phyloP scores from a whole-genome alignment of 2,888 invertebrate genomes.

The Empis livida region DNA sequence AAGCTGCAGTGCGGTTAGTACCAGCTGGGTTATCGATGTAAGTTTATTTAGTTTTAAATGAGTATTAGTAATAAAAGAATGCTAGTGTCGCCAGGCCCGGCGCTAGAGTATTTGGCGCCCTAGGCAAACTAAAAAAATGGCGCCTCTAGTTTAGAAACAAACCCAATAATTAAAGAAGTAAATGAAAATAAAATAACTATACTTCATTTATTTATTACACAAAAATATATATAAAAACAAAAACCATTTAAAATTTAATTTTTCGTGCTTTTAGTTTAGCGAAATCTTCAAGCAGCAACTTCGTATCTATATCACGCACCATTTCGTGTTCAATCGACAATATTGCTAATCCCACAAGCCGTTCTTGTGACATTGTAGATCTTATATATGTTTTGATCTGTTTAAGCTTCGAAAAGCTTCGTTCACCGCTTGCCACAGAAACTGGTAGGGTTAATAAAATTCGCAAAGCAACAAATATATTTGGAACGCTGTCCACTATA shows the following conservation, averaged over 20 bases:
- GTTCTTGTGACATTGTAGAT: conserved; percentile 16
- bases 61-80: too few species aligned
- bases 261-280: background rate
- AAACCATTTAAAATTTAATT: background rate
- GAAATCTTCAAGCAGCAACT: background rate
- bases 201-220: background rate
- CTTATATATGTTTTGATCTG: conserved; percentile 17
- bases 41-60: too few species aligned
- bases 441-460: conserved; percentile 7
- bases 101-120: background rate
- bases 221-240: background rate
- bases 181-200: background rate
- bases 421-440: conserved; percentile 3
- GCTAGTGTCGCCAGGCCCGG: too few species aligned
- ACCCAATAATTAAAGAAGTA: background rate
- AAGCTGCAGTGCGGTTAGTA: too few species aligned
- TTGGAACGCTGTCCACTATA: background rate
- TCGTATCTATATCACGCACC: conserved; percentile 14
- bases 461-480: conserved; percentile 1
- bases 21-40: too few species aligned
- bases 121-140: background rate
- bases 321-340: conserved; percentile 21
- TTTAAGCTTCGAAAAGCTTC: conserved; percentile 6
- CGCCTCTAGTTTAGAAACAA: background rate
- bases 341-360: conserved; percentile 16